A percentile compares a stretch with the other conserved stretches of the same genome.
Conservation (phyloP, 2,888 invertebrate genomes). For the Ommatoiulus sabulosus region DNA sequence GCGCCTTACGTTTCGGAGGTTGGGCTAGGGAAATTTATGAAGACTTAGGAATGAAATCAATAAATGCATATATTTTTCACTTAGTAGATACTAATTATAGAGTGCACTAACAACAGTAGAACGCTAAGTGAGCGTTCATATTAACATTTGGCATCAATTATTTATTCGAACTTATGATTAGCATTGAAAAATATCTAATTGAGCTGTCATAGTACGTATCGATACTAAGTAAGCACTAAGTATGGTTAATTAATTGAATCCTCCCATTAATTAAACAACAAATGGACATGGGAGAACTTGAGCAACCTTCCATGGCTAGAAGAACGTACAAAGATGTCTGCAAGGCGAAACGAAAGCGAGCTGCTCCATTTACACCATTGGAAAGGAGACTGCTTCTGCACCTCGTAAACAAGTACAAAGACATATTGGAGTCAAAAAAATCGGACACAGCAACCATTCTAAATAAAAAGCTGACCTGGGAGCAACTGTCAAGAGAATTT, state of each 20-base stretch:
- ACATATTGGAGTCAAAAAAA: constrained; percentile 35
- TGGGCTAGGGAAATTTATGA: neutral
- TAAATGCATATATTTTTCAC: neutral
- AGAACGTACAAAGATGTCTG: neutral
- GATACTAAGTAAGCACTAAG: neutral
- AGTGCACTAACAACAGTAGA: neutral
- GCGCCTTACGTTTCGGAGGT: neutral
- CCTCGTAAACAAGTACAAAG: constrained; percentile 26
- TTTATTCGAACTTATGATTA: neutral
- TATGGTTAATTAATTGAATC: neutral
- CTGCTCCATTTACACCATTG: neutral
- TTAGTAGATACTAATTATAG: neutral
- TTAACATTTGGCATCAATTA: neutral
- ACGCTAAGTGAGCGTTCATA: neutral
- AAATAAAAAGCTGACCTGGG: neutral
- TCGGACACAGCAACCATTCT: constrained; percentile 21
- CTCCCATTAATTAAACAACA: neutral
- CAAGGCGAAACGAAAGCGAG: constrained; percentile 30
- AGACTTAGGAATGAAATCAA: neutral
- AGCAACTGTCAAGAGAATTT: neutral
- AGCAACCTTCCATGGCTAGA: neutral
- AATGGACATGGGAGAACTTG: neutral
- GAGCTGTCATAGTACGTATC: neutral
- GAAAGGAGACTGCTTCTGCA: neutral
- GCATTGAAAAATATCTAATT: neutral